Evolutionary conservation across 35 echinoderm and acorn worm genomes (phyloP).

Genomic region (Hemicentrotus pulcherrimus): DNA sequence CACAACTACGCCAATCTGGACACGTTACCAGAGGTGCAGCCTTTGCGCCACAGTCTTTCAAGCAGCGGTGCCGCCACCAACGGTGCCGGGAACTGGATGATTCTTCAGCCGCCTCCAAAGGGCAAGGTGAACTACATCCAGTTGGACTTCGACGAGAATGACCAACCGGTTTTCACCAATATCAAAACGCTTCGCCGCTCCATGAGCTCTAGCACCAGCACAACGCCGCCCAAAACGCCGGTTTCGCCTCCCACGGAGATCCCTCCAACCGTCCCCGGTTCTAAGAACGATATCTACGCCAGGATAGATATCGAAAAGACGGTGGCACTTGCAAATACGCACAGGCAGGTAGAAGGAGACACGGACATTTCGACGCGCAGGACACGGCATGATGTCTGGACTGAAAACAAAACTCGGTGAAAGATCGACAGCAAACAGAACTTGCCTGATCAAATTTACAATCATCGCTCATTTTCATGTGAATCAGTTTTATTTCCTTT

Average conservation of each 20-base stretch:
- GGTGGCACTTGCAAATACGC: constrained; percentile 79
- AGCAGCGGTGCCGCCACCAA: neutral
- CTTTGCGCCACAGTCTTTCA: constrained; percentile 1
- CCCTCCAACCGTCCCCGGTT: constrained; percentile 31
- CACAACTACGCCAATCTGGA: constrained; percentile 86
- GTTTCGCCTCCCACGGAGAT: constrained; percentile 40
- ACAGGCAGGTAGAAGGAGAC: constrained; percentile 74
- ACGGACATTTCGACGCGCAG: constrained; percentile 55
- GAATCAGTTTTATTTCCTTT: neutral
- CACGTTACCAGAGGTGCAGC: constrained; percentile 49
- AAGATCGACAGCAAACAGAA: neutral
- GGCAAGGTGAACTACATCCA: constrained; percentile 90
- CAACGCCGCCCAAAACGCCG: constrained; percentile 86
- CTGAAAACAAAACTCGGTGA: constrained; percentile 13
- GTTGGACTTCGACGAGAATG: constrained; percentile 73
- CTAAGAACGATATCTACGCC: constrained; percentile 79
- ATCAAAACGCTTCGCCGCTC: constrained; percentile 32
- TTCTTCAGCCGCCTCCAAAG: constrained; percentile 84
- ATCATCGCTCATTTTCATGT: neutral
- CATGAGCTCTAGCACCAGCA: constrained; percentile 71
- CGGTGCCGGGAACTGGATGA: constrained; percentile 48
- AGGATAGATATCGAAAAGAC: constrained; percentile 93
- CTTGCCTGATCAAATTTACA: neutral
- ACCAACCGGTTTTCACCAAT: neutral
- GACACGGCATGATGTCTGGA: constrained; percentile 57